Conservation (phyloP, 1,140 invertebrate species). For the Argopecten irradians region DNA sequence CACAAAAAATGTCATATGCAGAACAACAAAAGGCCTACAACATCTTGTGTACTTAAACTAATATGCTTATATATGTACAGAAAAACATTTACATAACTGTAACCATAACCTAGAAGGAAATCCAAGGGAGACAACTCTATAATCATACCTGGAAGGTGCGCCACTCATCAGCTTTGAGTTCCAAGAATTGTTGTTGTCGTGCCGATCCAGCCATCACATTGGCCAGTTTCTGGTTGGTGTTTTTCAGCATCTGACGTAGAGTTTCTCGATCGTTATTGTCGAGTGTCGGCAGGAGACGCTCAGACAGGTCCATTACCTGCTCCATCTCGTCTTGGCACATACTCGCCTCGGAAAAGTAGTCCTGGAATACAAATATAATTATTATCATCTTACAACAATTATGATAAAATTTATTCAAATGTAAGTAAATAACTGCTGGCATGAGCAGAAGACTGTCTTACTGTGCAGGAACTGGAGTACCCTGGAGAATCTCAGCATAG, state of each 20-base stretch:
- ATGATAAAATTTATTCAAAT: no score
- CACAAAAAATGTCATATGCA: no score
- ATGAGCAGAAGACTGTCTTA: no score
- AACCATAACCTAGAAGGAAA: background rate
- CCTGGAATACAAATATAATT: conserved; percentile 66
- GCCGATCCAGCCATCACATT: conserved; percentile 62
- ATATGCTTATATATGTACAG: background rate
- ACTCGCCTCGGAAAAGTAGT: conserved; percentile 70
- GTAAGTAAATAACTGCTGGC: no score
- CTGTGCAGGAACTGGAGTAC: no score
- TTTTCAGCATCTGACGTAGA: conserved; percentile 66
- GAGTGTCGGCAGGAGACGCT: conserved; percentile 67
- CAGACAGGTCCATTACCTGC: conserved; percentile 68
- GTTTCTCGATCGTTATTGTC: conserved; percentile 72
- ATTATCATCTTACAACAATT: no score
- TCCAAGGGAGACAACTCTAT: background rate
- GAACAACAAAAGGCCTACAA: no score
- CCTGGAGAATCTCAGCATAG: no score
- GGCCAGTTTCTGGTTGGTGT: conserved; percentile 66
- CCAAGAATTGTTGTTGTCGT: conserved; percentile 61
- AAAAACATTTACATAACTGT: background rate
- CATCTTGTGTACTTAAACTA: no score
- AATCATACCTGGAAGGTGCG: conserved; percentile 65
- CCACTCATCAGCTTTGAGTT: conserved; percentile 66
- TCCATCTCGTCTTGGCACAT: conserved; percentile 74